Base-by-base conservation (phyloP, 1,140 invertebrate species). In the Pseudomyrmex dendroicus region DNA sequence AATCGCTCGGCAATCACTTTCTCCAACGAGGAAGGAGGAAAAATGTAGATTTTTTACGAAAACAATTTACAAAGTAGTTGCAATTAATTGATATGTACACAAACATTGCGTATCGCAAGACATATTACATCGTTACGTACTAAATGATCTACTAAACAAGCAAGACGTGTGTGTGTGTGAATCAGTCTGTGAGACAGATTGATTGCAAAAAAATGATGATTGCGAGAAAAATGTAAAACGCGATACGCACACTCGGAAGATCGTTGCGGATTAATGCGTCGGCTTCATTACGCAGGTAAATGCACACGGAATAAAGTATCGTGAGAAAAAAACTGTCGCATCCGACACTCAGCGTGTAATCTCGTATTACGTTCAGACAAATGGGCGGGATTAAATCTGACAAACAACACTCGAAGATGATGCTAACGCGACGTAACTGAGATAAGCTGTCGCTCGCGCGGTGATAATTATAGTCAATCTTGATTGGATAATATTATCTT, bases 311-410 rank as follows among this genome's bases (percentile, higher is more conserved):
- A 70, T 87, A 86, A 82, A 56, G 9, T 50, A 64, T 35, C 82
- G 76, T 84, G 85, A 87, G 86, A 88, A 87, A 35, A 35, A 85
- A 85, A 85, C 50, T 52, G 46, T 20, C 35, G 62, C 54, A 46
- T 15, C 17, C 22, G 20, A 20, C 76, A 48, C 72, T 73, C 61
- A 62, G 61, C 73, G 64, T n/a, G 66, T 83, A 70, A 84, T 86
- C 68, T 73, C 35, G 48, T 20, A 35, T 59, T 66, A 64, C 52
- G 17, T n/a, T 7, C n/a, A 62, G 17, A 25, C 61, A 56, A 57
- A 54, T 59, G 35, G 52, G n/a, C 64, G 64, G 15, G 86, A 86
- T 76, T 76, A 48, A 50, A 12, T 83, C 59, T 35, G 54, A 73
- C 66, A 78, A 35, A 35, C 35, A 35, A 35, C 35, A 46, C 48